phyloP scores from a whole-genome alignment of 2,113 vertebrate species.

The Campylorhamphus procurvoides region DNA sequence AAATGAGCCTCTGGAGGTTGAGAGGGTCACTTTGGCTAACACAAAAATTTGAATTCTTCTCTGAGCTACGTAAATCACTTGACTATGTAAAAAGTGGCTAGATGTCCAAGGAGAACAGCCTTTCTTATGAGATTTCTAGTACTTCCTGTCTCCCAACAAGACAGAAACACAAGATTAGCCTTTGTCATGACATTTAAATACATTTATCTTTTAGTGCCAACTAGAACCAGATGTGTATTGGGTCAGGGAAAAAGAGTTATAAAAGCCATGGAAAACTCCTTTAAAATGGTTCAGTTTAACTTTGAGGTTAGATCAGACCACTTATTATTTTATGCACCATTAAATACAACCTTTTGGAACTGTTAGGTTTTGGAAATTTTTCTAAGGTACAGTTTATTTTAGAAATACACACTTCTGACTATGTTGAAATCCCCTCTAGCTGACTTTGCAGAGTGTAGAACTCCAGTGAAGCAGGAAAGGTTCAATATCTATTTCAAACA shows the following conservation, averaged over 20 bases:
- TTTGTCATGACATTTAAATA: conserved; percentile 21
- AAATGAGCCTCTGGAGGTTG: neutral
- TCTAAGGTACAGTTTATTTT: neutral
- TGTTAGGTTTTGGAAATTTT: neutral
- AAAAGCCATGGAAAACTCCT: conserved; percentile 1
- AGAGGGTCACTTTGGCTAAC: neutral
- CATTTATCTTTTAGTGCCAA: neutral
- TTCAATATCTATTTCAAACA: neutral
- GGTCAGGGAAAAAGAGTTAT: neutral
- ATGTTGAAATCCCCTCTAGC: neutral
- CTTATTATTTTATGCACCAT: neutral
- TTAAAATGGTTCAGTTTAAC: neutral
- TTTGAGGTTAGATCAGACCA: neutral
- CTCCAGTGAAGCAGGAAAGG: neutral
- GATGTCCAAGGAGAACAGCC: neutral
- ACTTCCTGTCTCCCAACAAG: conserved; percentile 38
- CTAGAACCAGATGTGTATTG: conserved; percentile 22
- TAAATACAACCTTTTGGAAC: neutral
- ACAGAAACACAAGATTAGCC: neutral
- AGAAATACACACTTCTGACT: neutral
- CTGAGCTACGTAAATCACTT: conserved; percentile 16
- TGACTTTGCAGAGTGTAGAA: neutral
- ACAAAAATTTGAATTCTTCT: neutral
- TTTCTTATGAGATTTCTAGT: conserved; percentile 22
- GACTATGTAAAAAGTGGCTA: neutral